Evolutionary conservation across 1,140 invertebrate genomes (phyloP).

Genomic region (Chrysomallon squamiferum): DNA sequence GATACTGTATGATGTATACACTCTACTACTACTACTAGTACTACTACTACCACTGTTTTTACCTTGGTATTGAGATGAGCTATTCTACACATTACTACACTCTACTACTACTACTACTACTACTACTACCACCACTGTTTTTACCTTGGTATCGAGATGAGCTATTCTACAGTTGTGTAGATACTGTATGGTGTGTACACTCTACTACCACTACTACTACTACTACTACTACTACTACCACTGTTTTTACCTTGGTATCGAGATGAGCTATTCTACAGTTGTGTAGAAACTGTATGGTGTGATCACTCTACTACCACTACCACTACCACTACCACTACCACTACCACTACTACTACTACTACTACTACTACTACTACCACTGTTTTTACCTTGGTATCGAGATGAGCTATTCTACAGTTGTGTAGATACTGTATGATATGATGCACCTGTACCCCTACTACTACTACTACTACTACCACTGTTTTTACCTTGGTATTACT

Average conservation of each 20-base stretch:
- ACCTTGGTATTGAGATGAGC: neutral
- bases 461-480: too few species aligned
- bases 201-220: neutral
- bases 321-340: too few species aligned
- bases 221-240: neutral
- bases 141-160: constrained; percentile 81
- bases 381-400: too few species aligned
- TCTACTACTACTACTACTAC: too few species aligned
- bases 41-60: neutral
- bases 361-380: too few species aligned
- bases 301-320: neutral
- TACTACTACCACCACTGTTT: too few species aligned
- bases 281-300: constrained; percentile 74
- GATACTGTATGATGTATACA: neutral
- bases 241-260: constrained; percentile 77
- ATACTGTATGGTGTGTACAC: constrained; percentile 67
- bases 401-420: neutral
- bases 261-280: constrained; percentile 75
- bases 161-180: constrained; percentile 75
- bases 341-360: too few species aligned
- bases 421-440: too few species aligned
- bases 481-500: neutral
- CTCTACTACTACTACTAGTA: neutral
- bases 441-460: too few species aligned
- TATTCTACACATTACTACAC: too few species aligned